Evolutionary conservation across 2,797 vertebrate genomes (phyloP).

Genomic region (Fratercula arctica): DNA sequence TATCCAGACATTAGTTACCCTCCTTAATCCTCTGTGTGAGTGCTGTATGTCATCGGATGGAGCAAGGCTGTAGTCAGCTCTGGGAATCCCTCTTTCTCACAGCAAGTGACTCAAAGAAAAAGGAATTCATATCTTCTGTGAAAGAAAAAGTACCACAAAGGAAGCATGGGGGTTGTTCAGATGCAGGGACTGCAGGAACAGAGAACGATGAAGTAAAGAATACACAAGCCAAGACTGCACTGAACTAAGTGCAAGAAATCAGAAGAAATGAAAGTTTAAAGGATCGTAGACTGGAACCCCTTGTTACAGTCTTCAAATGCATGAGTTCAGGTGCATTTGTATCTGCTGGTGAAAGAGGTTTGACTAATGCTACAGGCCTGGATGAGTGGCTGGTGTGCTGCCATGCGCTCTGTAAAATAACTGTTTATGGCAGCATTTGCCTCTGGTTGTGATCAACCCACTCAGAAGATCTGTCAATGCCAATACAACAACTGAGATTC

Average conservation of each 20-base stretch:
- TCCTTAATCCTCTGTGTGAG: neutral
- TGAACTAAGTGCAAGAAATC: neutral
- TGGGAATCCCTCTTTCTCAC: neutral
- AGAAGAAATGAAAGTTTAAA: neutral
- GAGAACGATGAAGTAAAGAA: neutral
- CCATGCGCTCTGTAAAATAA: neutral
- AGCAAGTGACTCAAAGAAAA: neutral
- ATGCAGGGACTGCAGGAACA: neutral
- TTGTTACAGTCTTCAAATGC: neutral
- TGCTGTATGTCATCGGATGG: neutral
- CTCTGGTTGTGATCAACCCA: neutral
- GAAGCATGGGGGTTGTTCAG: neutral
- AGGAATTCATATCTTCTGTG: neutral
- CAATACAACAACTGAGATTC: neutral
- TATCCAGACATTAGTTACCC: neutral
- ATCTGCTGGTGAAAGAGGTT: neutral
- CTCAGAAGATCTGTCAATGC: neutral
- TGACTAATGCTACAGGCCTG: neutral
- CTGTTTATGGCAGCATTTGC: neutral
- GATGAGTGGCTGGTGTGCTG: neutral
- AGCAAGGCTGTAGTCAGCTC: neutral
- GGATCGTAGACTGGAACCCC: neutral
- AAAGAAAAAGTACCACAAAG: neutral
- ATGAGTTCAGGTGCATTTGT: neutral
- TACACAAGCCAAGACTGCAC: neutral